phyloP scores from a whole-genome alignment of 2,113 vertebrate genomes.

The Ophthalmolycus amberensis region DNA sequence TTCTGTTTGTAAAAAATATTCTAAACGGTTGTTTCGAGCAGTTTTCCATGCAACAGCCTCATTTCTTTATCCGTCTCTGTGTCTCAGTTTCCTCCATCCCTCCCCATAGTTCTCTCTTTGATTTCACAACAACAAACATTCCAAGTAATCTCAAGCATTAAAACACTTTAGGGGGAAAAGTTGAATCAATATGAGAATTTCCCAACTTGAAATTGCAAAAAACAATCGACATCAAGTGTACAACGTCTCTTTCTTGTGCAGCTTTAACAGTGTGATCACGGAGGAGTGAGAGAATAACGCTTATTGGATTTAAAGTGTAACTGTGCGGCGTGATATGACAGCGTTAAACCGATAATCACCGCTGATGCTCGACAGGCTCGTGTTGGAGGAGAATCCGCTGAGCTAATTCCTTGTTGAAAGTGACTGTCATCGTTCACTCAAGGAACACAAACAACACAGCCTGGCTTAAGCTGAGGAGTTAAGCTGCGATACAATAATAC shows the following conservation, averaged over 20 bases:
- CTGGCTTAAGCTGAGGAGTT: slow-evolving; percentile 34
- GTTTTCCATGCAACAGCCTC: background rate
- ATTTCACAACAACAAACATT: slow-evolving; percentile 10
- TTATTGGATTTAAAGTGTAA: slow-evolving; percentile 48
- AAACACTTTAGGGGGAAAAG: background rate
- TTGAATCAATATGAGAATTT: background rate
- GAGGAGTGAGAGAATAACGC: slow-evolving; percentile 46
- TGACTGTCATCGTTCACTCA: slow-evolving; percentile 63
- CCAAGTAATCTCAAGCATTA: background rate
- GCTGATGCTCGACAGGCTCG: slow-evolving; percentile 22
- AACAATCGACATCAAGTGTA: background rate
- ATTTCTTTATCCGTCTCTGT: background rate
- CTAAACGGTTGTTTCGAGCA: background rate
- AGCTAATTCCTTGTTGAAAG: slow-evolving; percentile 62
- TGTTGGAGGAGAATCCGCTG: slow-evolving; percentile 22
- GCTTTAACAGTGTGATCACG: slow-evolving; percentile 18
- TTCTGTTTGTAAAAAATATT: no score
- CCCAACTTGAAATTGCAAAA: background rate
- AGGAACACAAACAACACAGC: slow-evolving; percentile 41
- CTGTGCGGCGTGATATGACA: slow-evolving; percentile 17
- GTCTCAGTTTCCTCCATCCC: background rate
- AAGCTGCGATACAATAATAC: slow-evolving; percentile 15
- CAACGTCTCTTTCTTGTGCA: slow-evolving; percentile 7
- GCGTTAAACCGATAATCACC: slow-evolving; percentile 43
- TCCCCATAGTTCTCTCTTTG: background rate